Percentiles rank a stretch among this genome's conserved stretches.
Evolutionary conservation across 2,888 invertebrate species (phyloP).

Genomic region (Charanyca ferruginea): DNA sequence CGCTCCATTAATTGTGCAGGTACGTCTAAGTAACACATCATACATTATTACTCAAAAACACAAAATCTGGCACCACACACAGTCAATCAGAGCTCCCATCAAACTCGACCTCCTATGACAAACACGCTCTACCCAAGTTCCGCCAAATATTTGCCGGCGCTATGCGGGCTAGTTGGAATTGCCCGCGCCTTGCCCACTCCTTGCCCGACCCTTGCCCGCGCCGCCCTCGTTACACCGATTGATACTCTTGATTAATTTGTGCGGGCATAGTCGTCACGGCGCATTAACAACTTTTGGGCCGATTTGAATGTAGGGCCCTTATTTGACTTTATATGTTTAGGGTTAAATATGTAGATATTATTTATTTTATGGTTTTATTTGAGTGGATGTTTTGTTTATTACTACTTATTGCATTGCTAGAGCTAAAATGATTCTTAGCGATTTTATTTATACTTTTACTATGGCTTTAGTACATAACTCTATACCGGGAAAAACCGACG

Average conservation of each 20-base stretch:
- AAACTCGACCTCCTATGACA: constrained; percentile 35
- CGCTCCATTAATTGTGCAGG: background rate
- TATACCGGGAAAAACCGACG: too few relatives aligned
- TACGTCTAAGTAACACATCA: background rate
- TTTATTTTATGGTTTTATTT: constrained; percentile 42
- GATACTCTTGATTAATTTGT: constrained; percentile 78
- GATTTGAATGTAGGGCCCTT: constrained; percentile 40
- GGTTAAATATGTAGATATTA: constrained; percentile 49
- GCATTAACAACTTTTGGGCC: constrained; percentile 55
- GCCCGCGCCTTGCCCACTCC: constrained; percentile 63
- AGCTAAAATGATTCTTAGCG: background rate
- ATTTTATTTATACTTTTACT: too few relatives aligned
- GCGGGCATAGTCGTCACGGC: constrained; percentile 46
- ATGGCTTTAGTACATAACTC: too few relatives aligned
- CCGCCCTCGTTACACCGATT: constrained; percentile 66
- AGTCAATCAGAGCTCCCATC: constrained; percentile 37
- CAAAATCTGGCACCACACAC: constrained; percentile 25
- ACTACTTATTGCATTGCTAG: background rate
- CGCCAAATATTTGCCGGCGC: constrained; percentile 71
- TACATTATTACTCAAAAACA: constrained; percentile 6
- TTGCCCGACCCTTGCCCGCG: constrained; percentile 69
- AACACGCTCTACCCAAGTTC: constrained; percentile 56
- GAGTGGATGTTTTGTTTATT: constrained; percentile 28
- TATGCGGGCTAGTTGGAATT: constrained; percentile 76
- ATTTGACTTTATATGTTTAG: constrained; percentile 52